phyloP scores from a whole-genome alignment of 2,888 invertebrate genomes.

The Gastrophysa polygoni region DNA sequence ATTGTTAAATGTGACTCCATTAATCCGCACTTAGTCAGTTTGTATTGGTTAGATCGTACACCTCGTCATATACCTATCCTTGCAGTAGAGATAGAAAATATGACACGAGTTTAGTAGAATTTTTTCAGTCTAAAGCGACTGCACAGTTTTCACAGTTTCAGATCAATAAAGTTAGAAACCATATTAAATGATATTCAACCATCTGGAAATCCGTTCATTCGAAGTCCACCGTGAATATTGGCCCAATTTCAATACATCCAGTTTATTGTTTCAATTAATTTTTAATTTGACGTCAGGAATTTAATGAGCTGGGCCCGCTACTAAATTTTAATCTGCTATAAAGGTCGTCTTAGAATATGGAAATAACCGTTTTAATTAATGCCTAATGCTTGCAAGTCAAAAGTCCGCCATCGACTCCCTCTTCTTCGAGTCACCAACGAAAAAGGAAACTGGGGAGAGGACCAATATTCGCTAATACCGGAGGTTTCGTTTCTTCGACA shows the following conservation, averaged over 20 bases:
- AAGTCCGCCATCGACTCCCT: not conserved
- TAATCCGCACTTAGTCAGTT: too few relatives aligned
- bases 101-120: too few relatives aligned
- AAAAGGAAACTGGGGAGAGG: not conserved
- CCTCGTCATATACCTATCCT: too few relatives aligned
- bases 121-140: too few relatives aligned
- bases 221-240: not conserved
- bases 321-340: conserved; percentile 15
- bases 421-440: not conserved
- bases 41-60: too few relatives aligned
- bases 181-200: too few relatives aligned
- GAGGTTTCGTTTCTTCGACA: too few relatives aligned
- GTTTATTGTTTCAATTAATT: conserved; percentile 18
- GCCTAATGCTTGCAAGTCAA: not conserved
- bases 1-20: too few relatives aligned
- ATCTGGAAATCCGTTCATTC: not conserved
- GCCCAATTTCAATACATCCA: conserved; percentile 2
- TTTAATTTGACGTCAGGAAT: conserved; percentile 10
- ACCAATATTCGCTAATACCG: too few relatives aligned
- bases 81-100: too few relatives aligned
- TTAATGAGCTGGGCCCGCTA: conserved; percentile 7
- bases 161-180: too few relatives aligned
- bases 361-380: conserved; percentile 18
- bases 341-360: conserved; percentile 15
- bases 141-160: too few relatives aligned